Evolutionary conservation across 2,888 invertebrate genomes (phyloP).

Genomic region (Thymelicus lineola): DNA sequence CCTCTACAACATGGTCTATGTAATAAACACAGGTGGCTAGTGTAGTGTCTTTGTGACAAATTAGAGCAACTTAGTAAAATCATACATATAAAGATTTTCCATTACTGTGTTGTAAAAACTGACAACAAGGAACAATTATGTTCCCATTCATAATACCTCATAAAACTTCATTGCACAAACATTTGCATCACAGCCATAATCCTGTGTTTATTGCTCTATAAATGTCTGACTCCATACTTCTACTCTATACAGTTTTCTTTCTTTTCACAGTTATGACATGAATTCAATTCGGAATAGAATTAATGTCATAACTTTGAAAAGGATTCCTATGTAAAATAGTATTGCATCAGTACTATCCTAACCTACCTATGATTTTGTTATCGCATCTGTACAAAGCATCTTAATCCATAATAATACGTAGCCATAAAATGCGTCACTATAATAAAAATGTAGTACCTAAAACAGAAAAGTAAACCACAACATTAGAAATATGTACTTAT

Average conservation of each 20-base stretch:
- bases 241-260: no score
- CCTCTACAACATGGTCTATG: no score
- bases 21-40: no score
- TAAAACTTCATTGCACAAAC: not conserved
- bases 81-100: no score
- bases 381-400: not conserved
- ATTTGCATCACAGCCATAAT: conserved; percentile 3
- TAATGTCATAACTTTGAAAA: no score
- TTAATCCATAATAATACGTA: not conserved
- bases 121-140: conserved; percentile 1
- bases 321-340: no score
- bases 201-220: not conserved
- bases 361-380: not conserved
- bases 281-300: no score
- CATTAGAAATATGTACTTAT: conserved; percentile 15
- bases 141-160: not conserved
- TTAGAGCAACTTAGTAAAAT: no score
- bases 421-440: not conserved
- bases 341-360: no score
- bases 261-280: no score
- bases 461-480: conserved; percentile 24
- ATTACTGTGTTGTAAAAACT: no score
- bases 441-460: not conserved
- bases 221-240: not conserved
- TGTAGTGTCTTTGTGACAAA: no score